A percentile compares a stretch with the other conserved stretches of the same genome.
These are phyloP conservation scores for Drosophila nr. perissopoda DNA, from an alignment of 2,888 invertebrate species.

Conservation along the genomic window DNA sequence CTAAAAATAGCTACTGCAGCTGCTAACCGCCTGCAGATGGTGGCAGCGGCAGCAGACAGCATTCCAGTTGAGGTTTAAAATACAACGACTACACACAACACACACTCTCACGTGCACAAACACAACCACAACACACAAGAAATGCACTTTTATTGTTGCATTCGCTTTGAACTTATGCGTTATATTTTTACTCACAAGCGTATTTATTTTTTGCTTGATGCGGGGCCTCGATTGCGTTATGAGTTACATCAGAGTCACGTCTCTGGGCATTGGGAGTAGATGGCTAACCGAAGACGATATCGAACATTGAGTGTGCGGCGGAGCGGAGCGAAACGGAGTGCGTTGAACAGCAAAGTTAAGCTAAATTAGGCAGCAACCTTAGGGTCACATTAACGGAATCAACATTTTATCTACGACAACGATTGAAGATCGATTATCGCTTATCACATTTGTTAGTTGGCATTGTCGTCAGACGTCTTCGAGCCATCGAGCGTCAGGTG, in stretches of 20 bases:
- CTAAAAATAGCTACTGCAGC: slow-evolving; percentile 69
- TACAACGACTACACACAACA: slow-evolving; percentile 18
- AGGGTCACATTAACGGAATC: slow-evolving; percentile 28
- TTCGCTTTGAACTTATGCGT: slow-evolving; percentile 21
- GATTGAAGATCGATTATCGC: slow-evolving; percentile 37
- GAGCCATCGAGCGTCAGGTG: slow-evolving; percentile 29
- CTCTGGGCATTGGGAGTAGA: slow-evolving; percentile 22
- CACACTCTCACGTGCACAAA: background rate
- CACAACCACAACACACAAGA: slow-evolving; percentile 20
- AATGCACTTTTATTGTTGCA: slow-evolving; percentile 39
- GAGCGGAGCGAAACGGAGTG: slow-evolving; percentile 25
- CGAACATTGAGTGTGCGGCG: slow-evolving; percentile 18
- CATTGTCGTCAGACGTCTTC: slow-evolving; percentile 29
- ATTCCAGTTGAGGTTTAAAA: slow-evolving; percentile 60
- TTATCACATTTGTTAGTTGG: slow-evolving; percentile 39
- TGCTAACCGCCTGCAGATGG: slow-evolving; percentile 43
- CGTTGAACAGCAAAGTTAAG: slow-evolving; percentile 17
- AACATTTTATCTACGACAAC: slow-evolving; percentile 45
- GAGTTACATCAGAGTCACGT: slow-evolving; percentile 63
- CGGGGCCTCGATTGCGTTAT: slow-evolving; percentile 35
- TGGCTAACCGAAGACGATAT: slow-evolving; percentile 48
- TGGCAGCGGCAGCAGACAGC: slow-evolving; percentile 19
- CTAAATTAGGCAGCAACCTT: slow-evolving; percentile 6
- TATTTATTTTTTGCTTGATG: slow-evolving; percentile 14
- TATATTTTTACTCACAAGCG: slow-evolving; percentile 44